Conservation (phyloP, 2,888 invertebrate genomes). For the Cantharis lateralis region DNA sequence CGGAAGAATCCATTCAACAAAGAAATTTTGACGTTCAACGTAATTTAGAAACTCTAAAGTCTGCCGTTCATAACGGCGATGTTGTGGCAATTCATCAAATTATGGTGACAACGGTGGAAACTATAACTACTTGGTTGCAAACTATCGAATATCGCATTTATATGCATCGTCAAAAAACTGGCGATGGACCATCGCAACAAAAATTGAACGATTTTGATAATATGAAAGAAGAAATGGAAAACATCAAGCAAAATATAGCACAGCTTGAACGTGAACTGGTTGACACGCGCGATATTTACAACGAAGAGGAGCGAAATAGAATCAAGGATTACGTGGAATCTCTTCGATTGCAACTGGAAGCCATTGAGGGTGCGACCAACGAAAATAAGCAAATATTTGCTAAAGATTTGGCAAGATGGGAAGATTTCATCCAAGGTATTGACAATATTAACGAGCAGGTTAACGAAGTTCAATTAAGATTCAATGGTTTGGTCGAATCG, state of each 20-base stretch:
- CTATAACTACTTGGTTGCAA: slow-evolving; percentile 82
- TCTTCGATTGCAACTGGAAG: slow-evolving; percentile 69
- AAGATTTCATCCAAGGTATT: slow-evolving; percentile 69
- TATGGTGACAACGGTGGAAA: slow-evolving; percentile 76
- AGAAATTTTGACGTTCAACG: slow-evolving; percentile 64
- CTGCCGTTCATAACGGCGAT: slow-evolving; percentile 65
- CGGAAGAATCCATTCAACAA: slow-evolving; percentile 61
- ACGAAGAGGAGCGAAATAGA: slow-evolving; percentile 55
- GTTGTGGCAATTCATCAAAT: slow-evolving; percentile 67
- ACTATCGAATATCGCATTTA: slow-evolving; percentile 82
- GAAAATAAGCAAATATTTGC: slow-evolving; percentile 62
- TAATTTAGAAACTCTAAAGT: slow-evolving; percentile 62
- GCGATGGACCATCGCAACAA: slow-evolving; percentile 64
- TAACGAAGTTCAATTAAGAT: slow-evolving; percentile 57
- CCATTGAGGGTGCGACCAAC: slow-evolving; percentile 70
- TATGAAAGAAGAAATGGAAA: slow-evolving; percentile 68
- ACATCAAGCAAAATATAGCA: slow-evolving; percentile 69
- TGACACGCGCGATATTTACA: slow-evolving; percentile 57
- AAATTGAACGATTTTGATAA: slow-evolving; percentile 65
- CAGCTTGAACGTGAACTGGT: slow-evolving; percentile 65
- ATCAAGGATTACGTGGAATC: slow-evolving; percentile 64
- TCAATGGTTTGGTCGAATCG: slow-evolving; percentile 63
- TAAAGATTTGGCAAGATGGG: slow-evolving; percentile 71
- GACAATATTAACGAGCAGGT: slow-evolving; percentile 62
- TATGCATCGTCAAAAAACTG: slow-evolving; percentile 62